Evolutionary conservation across 2,797 vertebrate genomes (phyloP).

Genomic region (Chelonia mydas): DNA sequence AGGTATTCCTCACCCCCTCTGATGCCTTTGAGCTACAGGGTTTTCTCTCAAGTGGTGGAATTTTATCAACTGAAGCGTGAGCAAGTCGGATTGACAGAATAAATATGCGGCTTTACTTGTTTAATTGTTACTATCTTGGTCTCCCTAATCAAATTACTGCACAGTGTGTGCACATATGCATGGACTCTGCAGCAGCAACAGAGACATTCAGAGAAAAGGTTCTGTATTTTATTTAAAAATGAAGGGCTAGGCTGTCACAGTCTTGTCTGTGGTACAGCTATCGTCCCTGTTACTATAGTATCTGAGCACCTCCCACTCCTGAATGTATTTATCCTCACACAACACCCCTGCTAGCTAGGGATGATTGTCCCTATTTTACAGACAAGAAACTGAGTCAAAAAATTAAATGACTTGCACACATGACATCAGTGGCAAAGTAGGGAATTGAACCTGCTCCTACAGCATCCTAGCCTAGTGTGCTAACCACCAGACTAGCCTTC

Average conservation of each 20-base stretch:
- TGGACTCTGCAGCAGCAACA: background rate
- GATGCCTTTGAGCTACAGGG: background rate
- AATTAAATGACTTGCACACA: accelerated
- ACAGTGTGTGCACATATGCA: accelerated
- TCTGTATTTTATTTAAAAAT: background rate
- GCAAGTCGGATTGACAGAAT: background rate
- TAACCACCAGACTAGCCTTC: background rate
- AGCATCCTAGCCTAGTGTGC: background rate
- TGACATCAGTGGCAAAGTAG: background rate
- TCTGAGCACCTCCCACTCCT: background rate
- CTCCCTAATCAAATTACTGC: background rate
- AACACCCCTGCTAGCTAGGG: background rate
- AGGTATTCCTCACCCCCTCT: background rate
- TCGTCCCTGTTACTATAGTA: background rate
- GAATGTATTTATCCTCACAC: background rate
- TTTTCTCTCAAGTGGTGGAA: background rate
- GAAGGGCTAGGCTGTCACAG: background rate
- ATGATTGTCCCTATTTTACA: background rate
- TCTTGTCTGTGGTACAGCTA: background rate
- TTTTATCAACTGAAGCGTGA: background rate
- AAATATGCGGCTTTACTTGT: background rate
- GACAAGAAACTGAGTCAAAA: background rate
- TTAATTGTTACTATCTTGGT: background rate
- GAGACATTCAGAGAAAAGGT: background rate
- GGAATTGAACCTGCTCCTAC: background rate